Evolutionary conservation across 1,140 invertebrate genomes (phyloP), one percentile per base, ranked within the genome.

Genomic region (Telenomus remus): DNA sequence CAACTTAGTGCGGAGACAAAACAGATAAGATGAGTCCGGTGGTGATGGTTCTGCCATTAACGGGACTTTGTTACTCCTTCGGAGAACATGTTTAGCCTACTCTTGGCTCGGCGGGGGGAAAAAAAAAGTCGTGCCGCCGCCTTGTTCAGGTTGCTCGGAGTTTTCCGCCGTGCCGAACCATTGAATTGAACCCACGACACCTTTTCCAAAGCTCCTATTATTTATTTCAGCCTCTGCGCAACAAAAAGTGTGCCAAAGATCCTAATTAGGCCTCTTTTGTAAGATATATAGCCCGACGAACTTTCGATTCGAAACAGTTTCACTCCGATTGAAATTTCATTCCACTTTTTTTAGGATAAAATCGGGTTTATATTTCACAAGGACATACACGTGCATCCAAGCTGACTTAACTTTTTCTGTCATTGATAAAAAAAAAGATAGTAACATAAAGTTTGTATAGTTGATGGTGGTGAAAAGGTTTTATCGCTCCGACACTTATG

Each of bases 21-120:
- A 51, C 69, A 19, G 44, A 71, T 55, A 61, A 61, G 14, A 39
- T n/a, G 47, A 34, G 50, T 57, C 46, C 47, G 42, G 39, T 53
- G 42, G 59, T 64, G 57, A 51, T 51, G 19, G 63, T 55, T 65
- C 61, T 33, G 34, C 56, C 56, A 43, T 47, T 71, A 71, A 71
- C 68, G 68, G 68, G 61, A 71, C 68, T 63, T 53, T 19, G 42
- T 64, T 51, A 56, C 59, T 71, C 47, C 57, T 71, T 56, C 59
- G 51, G 59, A 61, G 57, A 61, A 56, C 57, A 50, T 71, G 51
- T 51, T 55, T 63, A 57, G 50, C 44, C 46, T 59, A 73, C 60
- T 51, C 56, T 54, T 54, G n/a, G 55, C 35, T 55, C 35, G 35
- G n/a, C 19, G 37, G 33, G 33, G 35, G 14, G 27, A 46, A 46